These are phyloP conservation scores for Drymonia ruficornis DNA, from an alignment of 2,888 invertebrate genomes.

Conservation along the genomic window DNA sequence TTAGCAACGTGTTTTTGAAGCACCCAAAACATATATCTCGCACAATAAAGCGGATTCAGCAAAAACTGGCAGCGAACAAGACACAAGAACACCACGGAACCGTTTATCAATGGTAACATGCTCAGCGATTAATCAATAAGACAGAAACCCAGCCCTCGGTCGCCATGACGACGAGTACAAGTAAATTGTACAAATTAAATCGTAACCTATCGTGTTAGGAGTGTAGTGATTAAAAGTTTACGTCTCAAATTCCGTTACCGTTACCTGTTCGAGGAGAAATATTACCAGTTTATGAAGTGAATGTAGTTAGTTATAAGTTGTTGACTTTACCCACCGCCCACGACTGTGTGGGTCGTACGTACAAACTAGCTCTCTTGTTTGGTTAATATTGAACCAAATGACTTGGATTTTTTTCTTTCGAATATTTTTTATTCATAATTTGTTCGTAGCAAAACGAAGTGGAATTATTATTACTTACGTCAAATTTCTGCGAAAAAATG, in stretches of 20 bases:
- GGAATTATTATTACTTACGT: too few species aligned
- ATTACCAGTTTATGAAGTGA: constrained; percentile 27
- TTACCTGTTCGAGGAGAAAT: constrained; percentile 26
- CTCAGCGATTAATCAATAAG: constrained; percentile 69
- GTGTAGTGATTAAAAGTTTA: constrained; percentile 32
- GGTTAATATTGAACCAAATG: constrained; percentile 12
- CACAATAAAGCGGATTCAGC: constrained; percentile 12
- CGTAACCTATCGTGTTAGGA: constrained; percentile 22
- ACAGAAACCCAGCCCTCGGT: constrained; percentile 49
- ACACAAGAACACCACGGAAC: constrained; percentile 26
- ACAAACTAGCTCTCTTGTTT: constrained; percentile 29
- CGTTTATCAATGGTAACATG: constrained; percentile 56
- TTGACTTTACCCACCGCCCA: constrained; percentile 9
- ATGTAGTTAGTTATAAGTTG: constrained; percentile 22
- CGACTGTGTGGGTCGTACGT: constrained; percentile 7
- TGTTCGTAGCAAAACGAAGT: too few species aligned
- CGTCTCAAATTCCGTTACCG: constrained; percentile 16
- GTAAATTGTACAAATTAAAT: constrained; percentile 38
- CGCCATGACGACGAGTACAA: constrained; percentile 51
- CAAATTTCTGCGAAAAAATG: too few species aligned
- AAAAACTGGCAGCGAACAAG: constrained; percentile 24
- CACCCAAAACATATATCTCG: background rate
- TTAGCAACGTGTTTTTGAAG: background rate
- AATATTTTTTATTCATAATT: too few species aligned
- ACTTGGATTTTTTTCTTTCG: background rate